These are phyloP conservation scores for Pachyrhynchus sulphureomaculatus DNA, from an alignment of 1,140 invertebrate genomes.

Conservation along the genomic window DNA sequence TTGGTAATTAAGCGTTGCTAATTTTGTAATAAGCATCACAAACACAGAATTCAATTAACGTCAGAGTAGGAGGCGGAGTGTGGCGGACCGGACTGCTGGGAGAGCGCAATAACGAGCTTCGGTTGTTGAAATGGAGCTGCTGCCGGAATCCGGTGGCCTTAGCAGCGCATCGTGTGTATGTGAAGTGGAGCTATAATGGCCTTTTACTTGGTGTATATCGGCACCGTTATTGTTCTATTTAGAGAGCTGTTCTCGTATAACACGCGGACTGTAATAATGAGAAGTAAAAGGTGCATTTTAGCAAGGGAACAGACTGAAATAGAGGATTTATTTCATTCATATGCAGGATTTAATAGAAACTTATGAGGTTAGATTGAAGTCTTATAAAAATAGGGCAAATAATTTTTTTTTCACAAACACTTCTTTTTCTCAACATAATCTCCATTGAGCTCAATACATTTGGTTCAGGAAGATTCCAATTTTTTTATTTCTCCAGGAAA, in stretches of 20 bases:
- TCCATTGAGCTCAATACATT: too few species aligned
- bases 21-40: constrained; percentile 54
- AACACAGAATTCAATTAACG: constrained; percentile 53
- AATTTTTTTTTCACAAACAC: too few species aligned
- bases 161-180: too few species aligned
- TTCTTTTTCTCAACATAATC: too few species aligned
- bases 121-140: constrained; percentile 13
- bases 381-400: too few species aligned
- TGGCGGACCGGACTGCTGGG: constrained; percentile 24
- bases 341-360: too few species aligned
- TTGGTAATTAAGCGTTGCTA: constrained; percentile 54
- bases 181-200: constrained; percentile 12
- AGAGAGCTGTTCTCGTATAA: not conserved
- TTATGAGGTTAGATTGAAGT: too few species aligned
- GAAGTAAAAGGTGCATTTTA: not conserved
- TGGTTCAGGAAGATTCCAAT: too few species aligned
- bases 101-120: constrained; percentile 17
- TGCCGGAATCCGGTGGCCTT: constrained; percentile 11
- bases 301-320: too few species aligned
- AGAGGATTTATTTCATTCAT: too few species aligned
- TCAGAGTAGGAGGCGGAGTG: constrained; percentile 24
- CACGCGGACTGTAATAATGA: not conserved
- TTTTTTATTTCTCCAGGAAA: too few species aligned
- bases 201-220: constrained; percentile 7
- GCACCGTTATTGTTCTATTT: not conserved